Percentiles rank a stretch among this genome's conserved stretches.
phyloP scores from a whole-genome alignment of 2,113 vertebrate genomes.

The Pluvianellus socialis region DNA sequence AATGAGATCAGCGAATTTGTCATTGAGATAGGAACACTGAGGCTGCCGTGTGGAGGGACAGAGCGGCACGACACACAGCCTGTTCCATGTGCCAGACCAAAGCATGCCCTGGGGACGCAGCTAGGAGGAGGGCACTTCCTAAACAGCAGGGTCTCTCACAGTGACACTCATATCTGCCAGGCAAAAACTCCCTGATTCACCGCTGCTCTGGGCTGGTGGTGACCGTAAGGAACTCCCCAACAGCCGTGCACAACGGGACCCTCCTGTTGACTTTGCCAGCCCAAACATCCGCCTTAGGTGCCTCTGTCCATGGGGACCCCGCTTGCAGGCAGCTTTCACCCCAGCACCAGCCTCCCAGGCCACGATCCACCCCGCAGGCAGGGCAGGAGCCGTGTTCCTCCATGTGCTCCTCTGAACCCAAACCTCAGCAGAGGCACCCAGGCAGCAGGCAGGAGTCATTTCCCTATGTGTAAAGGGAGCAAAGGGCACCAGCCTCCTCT shows the following conservation, averaged over 20 bases:
- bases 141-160: neutral
- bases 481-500: neutral
- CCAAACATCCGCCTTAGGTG: neutral
- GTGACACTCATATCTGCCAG: neutral
- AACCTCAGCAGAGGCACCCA: neutral
- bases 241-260: neutral
- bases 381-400: neutral
- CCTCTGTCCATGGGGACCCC: neutral
- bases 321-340: neutral
- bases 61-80: neutral
- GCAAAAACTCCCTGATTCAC: neutral
- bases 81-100: rapidly evolving
- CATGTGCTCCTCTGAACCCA: neutral
- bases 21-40: neutral
- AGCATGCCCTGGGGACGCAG: rapidly evolving
- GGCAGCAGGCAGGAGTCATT: neutral
- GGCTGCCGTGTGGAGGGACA: no score
- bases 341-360: neutral
- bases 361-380: neutral
- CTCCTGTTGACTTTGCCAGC: neutral
- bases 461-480: rapidly evolving
- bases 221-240: neutral
- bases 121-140: neutral
- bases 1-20: neutral
- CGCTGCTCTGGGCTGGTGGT: neutral